phyloP scores from a whole-genome alignment of 2,888 invertebrate genomes.

The Macropis europaea region DNA sequence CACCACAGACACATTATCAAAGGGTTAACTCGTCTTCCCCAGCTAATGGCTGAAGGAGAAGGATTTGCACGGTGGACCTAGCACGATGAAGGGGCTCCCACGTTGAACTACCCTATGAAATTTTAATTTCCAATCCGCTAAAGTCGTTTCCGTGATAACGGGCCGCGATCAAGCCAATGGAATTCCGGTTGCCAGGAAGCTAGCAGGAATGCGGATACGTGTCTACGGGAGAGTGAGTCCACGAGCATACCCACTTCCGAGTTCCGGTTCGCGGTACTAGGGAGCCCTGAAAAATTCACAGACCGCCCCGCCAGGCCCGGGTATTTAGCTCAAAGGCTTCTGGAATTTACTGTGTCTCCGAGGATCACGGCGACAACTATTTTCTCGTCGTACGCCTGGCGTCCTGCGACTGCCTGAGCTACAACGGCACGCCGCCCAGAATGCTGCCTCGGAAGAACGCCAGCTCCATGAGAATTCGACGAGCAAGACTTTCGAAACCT shows the following conservation, averaged over 20 bases:
- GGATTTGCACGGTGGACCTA: not conserved
- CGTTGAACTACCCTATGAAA: constrained; percentile 39
- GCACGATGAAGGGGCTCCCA: not conserved
- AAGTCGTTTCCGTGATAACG: constrained; percentile 53
- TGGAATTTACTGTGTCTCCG: constrained; percentile 49
- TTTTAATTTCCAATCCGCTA: constrained; percentile 66
- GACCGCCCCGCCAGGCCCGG: constrained; percentile 1
- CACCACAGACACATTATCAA: too few species aligned
- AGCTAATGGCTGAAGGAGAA: constrained; percentile 18
- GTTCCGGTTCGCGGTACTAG: not conserved
- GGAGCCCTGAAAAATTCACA: constrained; percentile 50
- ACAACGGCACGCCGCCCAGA: constrained; percentile 12
- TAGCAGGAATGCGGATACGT: constrained; percentile 1
- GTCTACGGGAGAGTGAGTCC: not conserved
- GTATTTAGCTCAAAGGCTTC: constrained; percentile 50
- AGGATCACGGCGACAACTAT: constrained; percentile 47
- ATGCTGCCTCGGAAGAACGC: constrained; percentile 21
- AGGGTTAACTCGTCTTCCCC: too few species aligned
- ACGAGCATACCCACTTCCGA: not conserved
- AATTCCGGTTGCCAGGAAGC: constrained; percentile 6
- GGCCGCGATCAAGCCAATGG: not conserved
- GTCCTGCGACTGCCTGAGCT: constrained; percentile 13
- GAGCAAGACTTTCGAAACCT: too few species aligned
- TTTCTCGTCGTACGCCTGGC: constrained; percentile 33
- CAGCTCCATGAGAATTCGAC: constrained; percentile 13